A percentile compares a stretch with the other conserved stretches of the same genome.
Evolutionary conservation across 2,888 invertebrate genomes (phyloP).

Genomic region (Drosophila multiciliata): DNA sequence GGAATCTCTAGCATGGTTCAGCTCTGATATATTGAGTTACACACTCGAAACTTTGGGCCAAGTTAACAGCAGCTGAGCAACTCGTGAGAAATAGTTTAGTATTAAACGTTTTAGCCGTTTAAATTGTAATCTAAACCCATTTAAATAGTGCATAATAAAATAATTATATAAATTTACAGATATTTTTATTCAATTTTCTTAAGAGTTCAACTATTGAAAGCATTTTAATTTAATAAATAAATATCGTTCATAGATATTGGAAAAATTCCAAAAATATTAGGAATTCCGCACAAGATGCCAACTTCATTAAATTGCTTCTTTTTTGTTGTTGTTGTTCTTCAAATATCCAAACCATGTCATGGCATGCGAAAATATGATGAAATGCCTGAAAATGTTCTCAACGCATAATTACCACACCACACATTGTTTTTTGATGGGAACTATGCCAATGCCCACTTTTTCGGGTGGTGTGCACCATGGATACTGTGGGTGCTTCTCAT

Average conservation of each 20-base stretch:
- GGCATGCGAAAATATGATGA: conserved; percentile 47
- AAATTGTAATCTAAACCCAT: neutral
- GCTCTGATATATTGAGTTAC: conserved; percentile 45
- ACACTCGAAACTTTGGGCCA: conserved; percentile 12
- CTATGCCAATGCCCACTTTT: conserved; percentile 66
- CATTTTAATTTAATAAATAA: conserved; percentile 1
- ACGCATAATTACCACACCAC: conserved; percentile 60
- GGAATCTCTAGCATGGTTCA: conserved; percentile 53
- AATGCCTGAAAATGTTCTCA: conserved; percentile 50
- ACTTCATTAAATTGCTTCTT: conserved; percentile 10
- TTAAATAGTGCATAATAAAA: neutral
- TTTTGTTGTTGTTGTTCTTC: neutral
- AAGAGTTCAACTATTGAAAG: neutral
- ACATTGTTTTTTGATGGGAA: conserved; percentile 63
- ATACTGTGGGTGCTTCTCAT: neutral
- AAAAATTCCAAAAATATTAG: neutral
- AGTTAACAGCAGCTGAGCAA: conserved; percentile 5
- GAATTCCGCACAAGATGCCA: neutral
- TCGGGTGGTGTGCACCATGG: conserved; percentile 18
- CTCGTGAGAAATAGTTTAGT: conserved; percentile 22
- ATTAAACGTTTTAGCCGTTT: neutral
- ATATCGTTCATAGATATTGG: neutral
- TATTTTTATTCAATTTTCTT: neutral
- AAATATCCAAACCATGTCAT: conserved; percentile 42
- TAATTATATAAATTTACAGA: neutral